Conservation (phyloP, 2,888 invertebrate species). For the Tuta absoluta region DNA sequence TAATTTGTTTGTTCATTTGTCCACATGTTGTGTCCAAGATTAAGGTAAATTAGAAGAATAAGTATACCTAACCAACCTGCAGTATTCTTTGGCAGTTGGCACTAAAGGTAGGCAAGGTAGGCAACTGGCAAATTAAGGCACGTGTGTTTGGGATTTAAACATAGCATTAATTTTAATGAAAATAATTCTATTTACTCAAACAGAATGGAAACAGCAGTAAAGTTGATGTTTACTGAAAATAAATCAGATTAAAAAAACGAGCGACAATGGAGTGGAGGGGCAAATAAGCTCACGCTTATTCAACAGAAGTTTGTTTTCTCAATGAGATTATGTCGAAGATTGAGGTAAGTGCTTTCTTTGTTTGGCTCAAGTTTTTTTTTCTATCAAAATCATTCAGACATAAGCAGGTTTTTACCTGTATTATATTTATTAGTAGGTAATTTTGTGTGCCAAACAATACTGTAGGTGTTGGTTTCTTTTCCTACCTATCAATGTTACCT, state of each 20-base stretch:
- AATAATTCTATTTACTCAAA: too few relatives aligned
- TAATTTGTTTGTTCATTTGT: not conserved
- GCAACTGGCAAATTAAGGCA: too few relatives aligned
- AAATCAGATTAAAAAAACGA: not conserved
- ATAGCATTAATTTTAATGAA: too few relatives aligned
- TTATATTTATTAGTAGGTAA: too few relatives aligned
- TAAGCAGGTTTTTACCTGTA: not conserved
- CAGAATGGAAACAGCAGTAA: not conserved
- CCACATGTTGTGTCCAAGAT: not conserved
- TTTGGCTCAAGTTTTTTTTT: too few relatives aligned
- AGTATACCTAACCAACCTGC: not conserved
- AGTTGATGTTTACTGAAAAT: not conserved
- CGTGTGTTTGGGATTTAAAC: too few relatives aligned
- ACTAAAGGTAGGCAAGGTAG: too few relatives aligned
- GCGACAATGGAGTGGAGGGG: not conserved
- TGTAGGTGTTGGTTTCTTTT: too few relatives aligned
- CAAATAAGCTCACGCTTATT: too few relatives aligned
- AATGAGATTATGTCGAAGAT: not conserved
- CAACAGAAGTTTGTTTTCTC: not conserved
- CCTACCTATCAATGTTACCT: too few relatives aligned
- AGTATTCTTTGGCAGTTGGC: too few relatives aligned
- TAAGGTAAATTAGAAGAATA: not conserved
- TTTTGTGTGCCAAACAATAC: too few relatives aligned
- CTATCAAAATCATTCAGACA: not conserved
- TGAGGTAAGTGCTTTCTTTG: conserved; percentile 3